phyloP scores from a whole-genome alignment of 2,888 invertebrate species.

The Dimorphilus gyrociliatus region DNA sequence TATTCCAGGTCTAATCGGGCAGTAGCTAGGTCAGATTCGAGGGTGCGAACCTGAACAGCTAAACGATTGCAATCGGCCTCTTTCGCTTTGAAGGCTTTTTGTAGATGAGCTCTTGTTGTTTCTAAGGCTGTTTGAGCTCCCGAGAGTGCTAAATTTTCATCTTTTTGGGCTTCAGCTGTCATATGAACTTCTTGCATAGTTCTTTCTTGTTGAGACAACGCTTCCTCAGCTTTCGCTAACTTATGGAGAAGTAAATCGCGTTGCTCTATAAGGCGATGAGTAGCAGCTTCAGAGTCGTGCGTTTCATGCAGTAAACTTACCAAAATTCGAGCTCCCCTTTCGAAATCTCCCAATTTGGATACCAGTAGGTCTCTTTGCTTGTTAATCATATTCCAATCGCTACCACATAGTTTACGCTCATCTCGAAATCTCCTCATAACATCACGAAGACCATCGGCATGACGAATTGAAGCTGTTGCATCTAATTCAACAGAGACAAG shows the following conservation, averaged over 20 bases:
- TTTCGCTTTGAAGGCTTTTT: conserved; percentile 32
- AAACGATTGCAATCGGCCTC: conserved; percentile 35
- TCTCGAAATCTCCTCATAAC: no score
- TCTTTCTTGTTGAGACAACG: no score
- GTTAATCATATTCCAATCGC: conserved; percentile 18
- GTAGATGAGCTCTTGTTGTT: conserved; percentile 29
- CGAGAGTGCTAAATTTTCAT: conserved; percentile 23
- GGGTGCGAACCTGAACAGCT: conserved; percentile 34
- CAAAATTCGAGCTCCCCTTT: conserved; percentile 26
- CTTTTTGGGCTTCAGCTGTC: conserved; percentile 11
- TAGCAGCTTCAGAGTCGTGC: conserved; percentile 23
- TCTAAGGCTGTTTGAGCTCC: conserved; percentile 29
- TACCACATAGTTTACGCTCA: no score
- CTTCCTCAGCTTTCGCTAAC: conserved; percentile 24
- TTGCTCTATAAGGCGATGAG: conserved; percentile 22
- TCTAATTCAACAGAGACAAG: no score
- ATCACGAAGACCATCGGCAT: no score
- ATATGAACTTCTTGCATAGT: background rate
- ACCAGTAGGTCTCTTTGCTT: conserved; percentile 27
- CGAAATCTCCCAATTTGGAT: conserved; percentile 29
- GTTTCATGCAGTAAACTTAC: conserved; percentile 26
- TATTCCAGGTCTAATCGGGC: conserved; percentile 30
- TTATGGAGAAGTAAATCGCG: conserved; percentile 26
- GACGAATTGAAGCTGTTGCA: no score
- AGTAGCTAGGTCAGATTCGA: conserved; percentile 22